A percentile compares a stretch with the other conserved stretches of the same genome.
These are phyloP conservation scores for Dendrocincla fuliginosa DNA, from an alignment of 2,797 vertebrate species.

Conservation along the genomic window DNA sequence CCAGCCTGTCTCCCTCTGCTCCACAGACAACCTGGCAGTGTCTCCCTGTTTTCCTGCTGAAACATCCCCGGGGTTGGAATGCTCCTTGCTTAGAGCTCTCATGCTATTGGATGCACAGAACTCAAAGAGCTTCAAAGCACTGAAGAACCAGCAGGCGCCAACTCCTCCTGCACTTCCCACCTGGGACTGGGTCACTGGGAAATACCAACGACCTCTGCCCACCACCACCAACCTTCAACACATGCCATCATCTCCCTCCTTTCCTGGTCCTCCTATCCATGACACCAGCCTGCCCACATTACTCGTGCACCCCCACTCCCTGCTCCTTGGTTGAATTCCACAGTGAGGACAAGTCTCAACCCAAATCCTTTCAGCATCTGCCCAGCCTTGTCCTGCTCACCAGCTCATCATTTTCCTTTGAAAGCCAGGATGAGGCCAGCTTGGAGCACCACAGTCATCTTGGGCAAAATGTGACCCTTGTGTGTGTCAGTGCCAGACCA, in stretches of 20 bases:
- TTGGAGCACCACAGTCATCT: not conserved
- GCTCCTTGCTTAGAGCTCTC: not conserved
- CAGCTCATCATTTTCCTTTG: not conserved
- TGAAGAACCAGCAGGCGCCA: not conserved
- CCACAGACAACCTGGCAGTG: not conserved
- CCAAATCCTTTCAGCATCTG: not conserved
- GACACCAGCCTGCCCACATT: not conserved
- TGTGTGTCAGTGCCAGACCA: fast-evolving
- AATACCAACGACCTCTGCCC: not conserved
- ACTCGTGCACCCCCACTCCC: not conserved
- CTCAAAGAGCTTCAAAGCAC: not conserved
- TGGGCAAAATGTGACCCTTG: fast-evolving
- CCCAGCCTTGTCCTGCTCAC: not conserved
- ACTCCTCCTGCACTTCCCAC: not conserved
- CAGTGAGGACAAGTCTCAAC: not conserved
- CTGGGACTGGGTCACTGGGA: not conserved
- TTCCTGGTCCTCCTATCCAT: not conserved
- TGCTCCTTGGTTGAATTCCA: not conserved
- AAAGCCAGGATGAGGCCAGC: not conserved
- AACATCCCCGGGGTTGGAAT: fast-evolving
- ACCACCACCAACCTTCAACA: not conserved
- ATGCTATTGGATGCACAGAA: fast-evolving
- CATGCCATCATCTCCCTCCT: not conserved
- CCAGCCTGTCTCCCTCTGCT: not conserved
- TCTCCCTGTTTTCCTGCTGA: not conserved